Percentiles rank a stretch among this genome's conserved stretches.
phyloP scores from a whole-genome alignment of 2,113 vertebrate species.

The Dipodomys spectabilis region DNA sequence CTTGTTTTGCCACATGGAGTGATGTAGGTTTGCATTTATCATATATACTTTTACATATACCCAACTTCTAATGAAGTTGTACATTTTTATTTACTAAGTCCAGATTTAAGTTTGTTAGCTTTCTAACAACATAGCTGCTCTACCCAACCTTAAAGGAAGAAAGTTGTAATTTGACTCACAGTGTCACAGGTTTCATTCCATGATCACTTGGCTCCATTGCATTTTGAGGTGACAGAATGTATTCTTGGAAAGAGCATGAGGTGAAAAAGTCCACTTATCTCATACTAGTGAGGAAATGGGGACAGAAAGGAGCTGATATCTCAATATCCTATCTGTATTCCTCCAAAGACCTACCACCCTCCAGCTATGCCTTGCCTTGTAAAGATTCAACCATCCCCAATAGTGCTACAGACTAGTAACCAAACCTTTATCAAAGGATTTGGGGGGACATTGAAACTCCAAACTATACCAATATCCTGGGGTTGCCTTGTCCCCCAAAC shows the following conservation, averaged over 20 bases:
- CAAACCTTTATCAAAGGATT: background rate
- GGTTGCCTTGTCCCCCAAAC: background rate
- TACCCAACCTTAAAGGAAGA: background rate
- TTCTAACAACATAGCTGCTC: background rate
- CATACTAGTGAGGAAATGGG: background rate
- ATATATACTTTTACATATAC: background rate
- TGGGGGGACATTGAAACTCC: background rate
- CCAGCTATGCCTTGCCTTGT: background rate
- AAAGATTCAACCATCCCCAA: background rate
- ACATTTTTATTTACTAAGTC: constrained; percentile 34
- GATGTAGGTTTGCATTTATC: background rate
- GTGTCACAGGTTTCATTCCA: background rate
- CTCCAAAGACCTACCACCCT: background rate
- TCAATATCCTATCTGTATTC: background rate
- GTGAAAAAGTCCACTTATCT: too few species aligned
- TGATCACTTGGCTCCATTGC: background rate
- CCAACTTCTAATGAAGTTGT: background rate
- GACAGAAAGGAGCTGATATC: background rate
- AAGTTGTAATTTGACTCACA: background rate
- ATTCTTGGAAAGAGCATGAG: background rate
- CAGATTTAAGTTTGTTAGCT: background rate
- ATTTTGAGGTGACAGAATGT: too few species aligned
- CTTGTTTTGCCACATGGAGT: background rate
- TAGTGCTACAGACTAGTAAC: background rate
- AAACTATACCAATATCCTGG: background rate